These are phyloP conservation scores for Myotis vivesi DNA, from an alignment of 2,797 vertebrate species.

Conservation along the genomic window DNA sequence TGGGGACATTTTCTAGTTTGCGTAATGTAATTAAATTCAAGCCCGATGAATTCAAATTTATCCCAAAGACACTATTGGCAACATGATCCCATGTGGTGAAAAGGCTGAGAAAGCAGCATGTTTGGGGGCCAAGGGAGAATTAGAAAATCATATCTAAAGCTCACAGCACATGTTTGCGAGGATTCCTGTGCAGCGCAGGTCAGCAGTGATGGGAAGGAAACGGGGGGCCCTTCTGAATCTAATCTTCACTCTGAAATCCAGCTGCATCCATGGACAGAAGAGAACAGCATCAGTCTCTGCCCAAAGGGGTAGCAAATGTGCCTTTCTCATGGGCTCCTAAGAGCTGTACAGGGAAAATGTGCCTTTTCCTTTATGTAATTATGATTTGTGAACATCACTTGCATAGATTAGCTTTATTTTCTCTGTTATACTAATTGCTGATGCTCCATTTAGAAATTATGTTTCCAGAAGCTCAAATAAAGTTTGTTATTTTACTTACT, in stretches of 20 bases:
- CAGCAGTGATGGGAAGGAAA: neutral
- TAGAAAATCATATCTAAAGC: slow-evolving; percentile 75
- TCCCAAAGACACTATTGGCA: slow-evolving; percentile 81
- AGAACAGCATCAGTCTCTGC: neutral
- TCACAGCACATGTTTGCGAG: slow-evolving; percentile 69
- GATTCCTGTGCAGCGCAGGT: neutral
- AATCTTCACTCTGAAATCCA: neutral
- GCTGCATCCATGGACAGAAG: neutral
- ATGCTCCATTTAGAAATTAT: slow-evolving; percentile 23
- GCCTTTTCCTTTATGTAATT: neutral
- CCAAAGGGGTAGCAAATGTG: neutral
- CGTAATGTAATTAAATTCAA: slow-evolving; percentile 86
- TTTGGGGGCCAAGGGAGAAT: slow-evolving; percentile 70
- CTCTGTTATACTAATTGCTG: neutral
- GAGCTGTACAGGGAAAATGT: neutral
- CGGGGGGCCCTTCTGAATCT: slow-evolving; percentile 32
- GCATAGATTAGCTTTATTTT: slow-evolving; percentile 24
- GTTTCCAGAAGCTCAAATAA: slow-evolving; percentile 45
- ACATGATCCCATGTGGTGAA: slow-evolving; percentile 78
- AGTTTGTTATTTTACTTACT: slow-evolving; percentile 53
- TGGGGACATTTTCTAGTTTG: slow-evolving; percentile 82
- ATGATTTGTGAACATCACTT: slow-evolving; percentile 26
- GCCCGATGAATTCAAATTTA: slow-evolving; percentile 80
- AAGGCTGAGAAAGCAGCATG: slow-evolving; percentile 71
- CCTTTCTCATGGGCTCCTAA: neutral